phyloP scores from a whole-genome alignment of 2,888 invertebrate genomes.

The Aleiodes leptofemur region DNA sequence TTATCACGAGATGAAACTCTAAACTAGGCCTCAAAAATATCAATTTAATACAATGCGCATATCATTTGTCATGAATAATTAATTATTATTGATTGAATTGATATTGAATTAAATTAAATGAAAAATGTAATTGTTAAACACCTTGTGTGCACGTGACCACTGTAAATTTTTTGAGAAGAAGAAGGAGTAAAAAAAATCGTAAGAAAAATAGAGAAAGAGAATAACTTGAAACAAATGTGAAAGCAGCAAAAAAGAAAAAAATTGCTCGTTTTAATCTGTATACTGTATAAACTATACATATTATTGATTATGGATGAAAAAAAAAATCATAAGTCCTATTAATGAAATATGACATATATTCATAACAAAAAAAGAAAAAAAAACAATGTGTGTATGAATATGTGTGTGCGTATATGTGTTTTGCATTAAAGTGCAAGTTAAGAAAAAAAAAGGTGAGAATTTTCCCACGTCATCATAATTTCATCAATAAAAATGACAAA shows the following conservation, averaged over 20 bases:
- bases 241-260: conserved; percentile 6
- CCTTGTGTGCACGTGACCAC: conserved; percentile 34
- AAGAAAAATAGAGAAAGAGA: not conserved
- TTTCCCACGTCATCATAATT: conserved; percentile 31
- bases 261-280: conserved; percentile 38
- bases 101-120: conserved; percentile 17
- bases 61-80: conserved; percentile 32
- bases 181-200: too few species aligned
- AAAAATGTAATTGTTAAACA: conserved; percentile 25
- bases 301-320: conserved; percentile 59
- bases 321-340: conserved; percentile 47
- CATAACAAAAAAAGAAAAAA: conserved; percentile 51
- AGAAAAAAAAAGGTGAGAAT: conserved; percentile 22
- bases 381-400: conserved; percentile 51
- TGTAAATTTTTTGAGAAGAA: conserved; percentile 29
- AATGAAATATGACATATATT: conserved; percentile 57
- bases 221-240: conserved; percentile 7
- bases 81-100: conserved; percentile 11
- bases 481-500: conserved; percentile 35
- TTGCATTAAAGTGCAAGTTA: conserved; percentile 21
- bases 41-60: conserved; percentile 27
- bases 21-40: conserved; percentile 31
- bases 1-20: conserved; percentile 32
- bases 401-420: conserved; percentile 34
- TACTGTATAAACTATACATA: conserved; percentile 41